These are phyloP conservation scores for Phoenicopterus ruber DNA, from an alignment of 2,113 vertebrate species.

Conservation along the genomic window DNA sequence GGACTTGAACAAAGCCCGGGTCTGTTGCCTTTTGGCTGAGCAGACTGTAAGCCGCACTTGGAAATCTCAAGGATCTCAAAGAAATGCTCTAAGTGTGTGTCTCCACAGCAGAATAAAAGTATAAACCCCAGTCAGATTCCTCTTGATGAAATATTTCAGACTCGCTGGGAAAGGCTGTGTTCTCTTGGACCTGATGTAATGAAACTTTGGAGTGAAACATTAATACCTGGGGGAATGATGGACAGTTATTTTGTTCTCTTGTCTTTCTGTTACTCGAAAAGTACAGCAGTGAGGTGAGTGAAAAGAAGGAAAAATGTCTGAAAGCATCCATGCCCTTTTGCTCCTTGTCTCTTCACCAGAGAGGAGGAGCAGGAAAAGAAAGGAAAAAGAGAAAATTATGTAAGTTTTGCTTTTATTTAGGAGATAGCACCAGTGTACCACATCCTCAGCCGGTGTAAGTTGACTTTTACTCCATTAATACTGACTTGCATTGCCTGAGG, in stretches of 20 bases:
- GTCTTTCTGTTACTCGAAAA: neutral
- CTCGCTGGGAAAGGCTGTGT: neutral
- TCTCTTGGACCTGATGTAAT: neutral
- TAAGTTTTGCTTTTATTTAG: neutral
- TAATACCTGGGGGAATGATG: neutral
- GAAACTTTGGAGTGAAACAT: neutral
- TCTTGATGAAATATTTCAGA: neutral
- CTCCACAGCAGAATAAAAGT: neutral
- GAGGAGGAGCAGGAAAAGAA: neutral
- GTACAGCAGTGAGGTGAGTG: neutral
- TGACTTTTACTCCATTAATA: neutral
- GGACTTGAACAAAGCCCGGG: neutral
- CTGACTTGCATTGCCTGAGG: neutral
- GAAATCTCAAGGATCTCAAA: neutral
- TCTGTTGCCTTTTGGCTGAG: neutral
- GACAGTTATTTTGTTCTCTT: neutral
- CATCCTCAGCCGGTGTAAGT: neutral
- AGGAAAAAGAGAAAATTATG: neutral
- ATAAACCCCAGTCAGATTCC: neutral
- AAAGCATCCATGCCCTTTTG: neutral
- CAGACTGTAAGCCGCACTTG: neutral
- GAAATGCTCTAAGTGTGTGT: neutral
- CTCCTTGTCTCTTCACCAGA: neutral
- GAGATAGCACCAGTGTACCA: neutral
- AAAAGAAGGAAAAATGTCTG: neutral